Percentiles rank a stretch among this genome's conserved stretches.
These are phyloP conservation scores for Cyanoramphus novaezelandiae DNA, from an alignment of 2,113 vertebrate species.

Conservation along the genomic window DNA sequence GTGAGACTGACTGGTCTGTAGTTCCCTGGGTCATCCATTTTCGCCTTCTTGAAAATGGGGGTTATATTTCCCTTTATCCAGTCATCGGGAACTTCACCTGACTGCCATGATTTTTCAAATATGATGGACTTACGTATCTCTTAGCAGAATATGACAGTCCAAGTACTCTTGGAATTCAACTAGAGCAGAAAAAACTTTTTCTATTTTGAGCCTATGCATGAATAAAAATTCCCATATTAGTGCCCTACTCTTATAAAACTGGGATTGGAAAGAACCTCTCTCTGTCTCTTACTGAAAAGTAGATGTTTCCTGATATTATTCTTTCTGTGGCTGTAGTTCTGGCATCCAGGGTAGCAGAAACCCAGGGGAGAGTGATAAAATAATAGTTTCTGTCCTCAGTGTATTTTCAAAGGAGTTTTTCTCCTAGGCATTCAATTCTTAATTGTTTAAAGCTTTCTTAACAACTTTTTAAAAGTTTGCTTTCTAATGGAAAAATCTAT, in stretches of 20 bases:
- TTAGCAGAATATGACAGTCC: background rate
- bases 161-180: background rate
- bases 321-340: conserved; percentile 30
- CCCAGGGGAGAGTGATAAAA: background rate
- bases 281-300: background rate
- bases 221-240: background rate
- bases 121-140: background rate
- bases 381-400: background rate
- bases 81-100: too few species aligned
- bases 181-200: conserved; percentile 19
- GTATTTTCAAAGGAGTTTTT: conserved; percentile 43
- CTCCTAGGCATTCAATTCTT: conserved; percentile 1
- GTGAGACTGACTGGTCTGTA: too few species aligned
- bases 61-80: too few species aligned
- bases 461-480: conserved; percentile 35
- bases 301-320: conserved; percentile 19
- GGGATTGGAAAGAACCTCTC: conserved; percentile 16
- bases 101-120: too few species aligned
- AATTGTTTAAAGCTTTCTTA: conserved; percentile 31
- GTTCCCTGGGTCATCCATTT: too few species aligned
- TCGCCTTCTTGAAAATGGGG: too few species aligned
- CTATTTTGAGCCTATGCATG: background rate
- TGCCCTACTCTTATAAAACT: background rate
- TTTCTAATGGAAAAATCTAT: conserved; percentile 54
- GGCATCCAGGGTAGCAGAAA: background rate